Conservation (phyloP, 2,888 invertebrate species). For the Agrochola macilenta region DNA sequence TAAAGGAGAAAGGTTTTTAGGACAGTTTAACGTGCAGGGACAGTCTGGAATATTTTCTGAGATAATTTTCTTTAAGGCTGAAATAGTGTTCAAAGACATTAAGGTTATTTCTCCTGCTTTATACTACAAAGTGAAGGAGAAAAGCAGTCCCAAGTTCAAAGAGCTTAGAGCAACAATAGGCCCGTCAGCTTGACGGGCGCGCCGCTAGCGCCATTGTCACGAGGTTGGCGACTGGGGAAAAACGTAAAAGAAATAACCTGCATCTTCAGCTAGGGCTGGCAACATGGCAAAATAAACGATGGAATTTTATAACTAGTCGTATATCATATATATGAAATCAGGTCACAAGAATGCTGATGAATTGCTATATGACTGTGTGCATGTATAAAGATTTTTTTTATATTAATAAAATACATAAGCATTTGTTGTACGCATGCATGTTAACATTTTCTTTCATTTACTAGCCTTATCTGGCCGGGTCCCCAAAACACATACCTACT, state of each 20-base stretch:
- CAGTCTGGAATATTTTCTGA: not conserved
- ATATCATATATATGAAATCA: not conserved
- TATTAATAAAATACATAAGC: slow-evolving; percentile 2
- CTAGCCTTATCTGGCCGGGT: slow-evolving; percentile 12
- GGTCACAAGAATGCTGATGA: not conserved
- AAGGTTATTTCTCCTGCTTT: not conserved
- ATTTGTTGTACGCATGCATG: not conserved
- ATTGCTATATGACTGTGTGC: not conserved
- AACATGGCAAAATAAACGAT: slow-evolving; percentile 42
- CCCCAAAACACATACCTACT: slow-evolving; percentile 29
- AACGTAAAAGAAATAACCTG: slow-evolving; percentile 71
- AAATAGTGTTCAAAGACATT: not conserved
- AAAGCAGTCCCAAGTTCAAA: slow-evolving; percentile 52
- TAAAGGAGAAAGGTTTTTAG: not conserved
- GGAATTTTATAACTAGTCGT: not conserved
- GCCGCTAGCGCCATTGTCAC: slow-evolving; percentile 77
- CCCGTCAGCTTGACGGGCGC: slow-evolving; percentile 57
- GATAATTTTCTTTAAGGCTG: not conserved
- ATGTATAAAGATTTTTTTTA: not conserved
- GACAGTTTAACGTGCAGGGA: not conserved
- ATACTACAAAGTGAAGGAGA: slow-evolving; percentile 4
- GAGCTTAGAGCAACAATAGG: slow-evolving; percentile 66
- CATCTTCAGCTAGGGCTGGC: slow-evolving; percentile 58
- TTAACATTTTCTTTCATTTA: slow-evolving; percentile 7
- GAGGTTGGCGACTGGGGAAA: slow-evolving; percentile 77